Evolutionary conservation across 2,113 vertebrate species (phyloP), one percentile per base, ranked within the genome.

Genomic region (Steatornis caripensis): DNA sequence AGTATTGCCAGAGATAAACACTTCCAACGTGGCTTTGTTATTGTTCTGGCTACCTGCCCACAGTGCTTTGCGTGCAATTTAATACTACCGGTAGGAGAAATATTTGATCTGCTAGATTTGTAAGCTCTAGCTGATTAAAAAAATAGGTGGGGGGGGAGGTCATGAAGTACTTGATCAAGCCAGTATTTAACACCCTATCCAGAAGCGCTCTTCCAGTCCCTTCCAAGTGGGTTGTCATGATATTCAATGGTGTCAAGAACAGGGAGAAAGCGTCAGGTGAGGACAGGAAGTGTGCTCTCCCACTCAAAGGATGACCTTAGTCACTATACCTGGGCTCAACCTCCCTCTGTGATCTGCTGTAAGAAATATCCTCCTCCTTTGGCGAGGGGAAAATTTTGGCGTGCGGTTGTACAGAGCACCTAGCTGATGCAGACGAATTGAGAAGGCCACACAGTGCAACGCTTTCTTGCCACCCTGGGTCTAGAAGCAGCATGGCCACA

Each of bases 21-120:
- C 51, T 70, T 64, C 21, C 64, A 96, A 92, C 43, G 55, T 3
- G 5, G 85, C 79, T 96, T 95, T 92, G 71, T 92, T 96, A 48
- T n/a, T 71, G 11, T 58, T 80, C 82, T 96, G 96, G 92, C 84
- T 77, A 77, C 45, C 19, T 75, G 83, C 85, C 91, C 79, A 64
- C 19, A 55, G 64, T 36, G 27, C 36, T 92, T 62, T 84, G 68
- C 30, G 48, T 55, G 85, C 26, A 62, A 81, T 58, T 80, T 70
- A 88, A 80, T 88, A 83, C 45, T 37, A 49, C 54, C 1, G 0
- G 45, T 36, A 74, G 58, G 21, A 90, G 20, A 91, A 96, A 83
- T 66, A 80, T 46, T 82, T 84, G 17, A 83, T 69, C 89, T 93
- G 76, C 66, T 49, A 36, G 57, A 76, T 78, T 72, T 79, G 30